Base-by-base conservation (phyloP, 2,113 vertebrate genomes). In the Pongo abelii region DNA sequence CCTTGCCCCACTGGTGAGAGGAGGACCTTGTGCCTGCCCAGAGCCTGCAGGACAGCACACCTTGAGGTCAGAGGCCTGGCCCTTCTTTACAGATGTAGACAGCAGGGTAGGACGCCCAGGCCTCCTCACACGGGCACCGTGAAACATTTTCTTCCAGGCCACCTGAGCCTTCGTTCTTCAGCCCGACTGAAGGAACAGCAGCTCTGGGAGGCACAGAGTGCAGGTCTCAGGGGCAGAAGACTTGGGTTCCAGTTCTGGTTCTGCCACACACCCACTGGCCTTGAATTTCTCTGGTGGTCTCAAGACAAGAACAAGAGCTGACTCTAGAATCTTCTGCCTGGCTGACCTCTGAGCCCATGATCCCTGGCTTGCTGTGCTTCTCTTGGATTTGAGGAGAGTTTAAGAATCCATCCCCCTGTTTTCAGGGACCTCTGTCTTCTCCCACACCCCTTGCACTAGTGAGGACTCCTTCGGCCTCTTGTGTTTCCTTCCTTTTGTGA, bases 181-280 rank as follows among this genome's bases (percentile, higher is more conserved):
- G 25, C 88, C 40, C 5, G 1, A 0, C 18, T 0, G 35, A 27
- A 30, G 40, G 27, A 3, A n/a, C 25, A 5, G 23, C 0, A 27
- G 50, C 12, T 30, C 27, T 67, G 38, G 78, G 14, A 64, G 27
- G 72, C 11, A 11, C 30, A 52, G 52, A 10, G 17, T 10, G 4
- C 13, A 7, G 67, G 57, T 23, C 84, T 57, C 2, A 0, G 8
- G 43, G 38, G 75, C 32, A 40, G 35, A 32, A 67, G 79, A 25
- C 72, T 14, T 12, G 6, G 13, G 5, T 35, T 48, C 57, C 46
- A 40, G 14, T 30, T 79, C 59, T 22, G 27, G 22, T 40, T 64
- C 83, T 32, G 52, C 18, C 69, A 30, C 32, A 25, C 0, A 10
- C 20, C 12, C 6, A 0, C 10, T 0, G 67, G 30, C 23, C 48